Evolutionary conservation across 2,797 vertebrate species (phyloP), one percentile per base, ranked within the genome.

Genomic region (Okamejei kenojei): DNA sequence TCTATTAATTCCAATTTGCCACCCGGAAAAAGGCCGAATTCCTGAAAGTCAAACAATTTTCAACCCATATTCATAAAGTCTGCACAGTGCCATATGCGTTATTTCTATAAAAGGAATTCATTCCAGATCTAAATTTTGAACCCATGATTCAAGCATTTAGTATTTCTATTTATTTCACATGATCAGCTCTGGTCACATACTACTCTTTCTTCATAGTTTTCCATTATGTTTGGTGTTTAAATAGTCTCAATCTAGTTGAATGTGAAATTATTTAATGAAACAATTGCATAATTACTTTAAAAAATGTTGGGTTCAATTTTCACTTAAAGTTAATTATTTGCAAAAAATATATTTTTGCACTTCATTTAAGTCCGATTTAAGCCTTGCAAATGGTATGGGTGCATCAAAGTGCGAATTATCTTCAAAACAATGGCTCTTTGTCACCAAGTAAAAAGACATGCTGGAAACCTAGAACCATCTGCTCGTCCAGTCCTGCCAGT

Each of bases 291-390:
- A 15, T 93, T 93, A 45, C 94, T 94, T 94, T 94, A 95, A 95
- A 73, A 90, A 61, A 94, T 93, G 93, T 94, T 93, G 92, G 93
- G 93, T 63, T 93, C 93, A 94, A 95, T 93, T 93, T 79, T 93
- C 93, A 93, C 91, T 7, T 23, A 21, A 2, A 38, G 17, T 21
- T 80, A 3, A 1, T 26, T 21, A 19, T 21, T 81, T 81, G 38
- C 38, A 82, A 17, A 38, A 79, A 35, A 79, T 19, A 5, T 29
- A 0, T 45, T 35, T 68, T 90, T n/a, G n/a, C 7, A 0, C n/a
- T 21, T 65, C 63, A 68, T n/a, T 35, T 8, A 35, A 23, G 65
- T 11, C 29, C 32, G 63, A 90, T 90, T 68, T 90, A 11, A 65
- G 58, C 63, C 63, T 23, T 21, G 13, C 29, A 68, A 90, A 32